Percentiles rank a stretch among this genome's conserved stretches.
Conservation (phyloP, 2,888 invertebrate species). For the Tetranychus truncatus region DNA sequence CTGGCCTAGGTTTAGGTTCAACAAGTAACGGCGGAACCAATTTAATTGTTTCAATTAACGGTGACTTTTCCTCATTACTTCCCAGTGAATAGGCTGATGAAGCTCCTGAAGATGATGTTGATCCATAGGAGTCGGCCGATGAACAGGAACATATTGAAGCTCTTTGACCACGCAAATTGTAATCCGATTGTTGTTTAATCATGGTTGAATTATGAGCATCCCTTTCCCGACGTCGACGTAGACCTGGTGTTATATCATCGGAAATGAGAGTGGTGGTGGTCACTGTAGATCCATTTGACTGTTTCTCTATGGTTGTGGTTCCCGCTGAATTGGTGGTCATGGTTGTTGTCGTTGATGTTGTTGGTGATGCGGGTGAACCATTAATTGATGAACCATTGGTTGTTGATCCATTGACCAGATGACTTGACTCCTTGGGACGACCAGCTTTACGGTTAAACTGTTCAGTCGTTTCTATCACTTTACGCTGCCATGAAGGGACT, state of each 20-base stretch:
- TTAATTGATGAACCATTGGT: background rate
- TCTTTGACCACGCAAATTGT: constrained; percentile 19
- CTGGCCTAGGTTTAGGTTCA: constrained; percentile 19
- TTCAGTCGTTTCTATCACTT: constrained; percentile 14
- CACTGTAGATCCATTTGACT: constrained; percentile 2
- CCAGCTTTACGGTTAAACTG: constrained; percentile 12
- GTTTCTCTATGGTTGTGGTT: background rate
- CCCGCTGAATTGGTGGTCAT: background rate
- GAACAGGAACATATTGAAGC: constrained; percentile 22
- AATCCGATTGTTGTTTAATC: constrained; percentile 17
- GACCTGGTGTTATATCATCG: constrained; percentile 54
- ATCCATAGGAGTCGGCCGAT: constrained; percentile 19
- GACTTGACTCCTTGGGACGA: background rate
- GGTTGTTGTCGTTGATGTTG: background rate
- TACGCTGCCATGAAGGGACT: constrained; percentile 33
- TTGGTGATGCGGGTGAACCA: background rate
- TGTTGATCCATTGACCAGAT: background rate
- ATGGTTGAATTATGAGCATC: constrained; percentile 55
- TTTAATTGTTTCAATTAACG: constrained; percentile 20
- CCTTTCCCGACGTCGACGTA: constrained; percentile 58
- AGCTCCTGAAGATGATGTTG: constrained; percentile 11
- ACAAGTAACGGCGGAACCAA: constrained; percentile 22
- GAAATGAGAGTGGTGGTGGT: constrained; percentile 15
- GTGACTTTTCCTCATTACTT: constrained; percentile 20
- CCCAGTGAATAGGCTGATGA: constrained; percentile 20